phyloP scores from a whole-genome alignment of 2,888 invertebrate genomes.

The Andricus quercusramuli region DNA sequence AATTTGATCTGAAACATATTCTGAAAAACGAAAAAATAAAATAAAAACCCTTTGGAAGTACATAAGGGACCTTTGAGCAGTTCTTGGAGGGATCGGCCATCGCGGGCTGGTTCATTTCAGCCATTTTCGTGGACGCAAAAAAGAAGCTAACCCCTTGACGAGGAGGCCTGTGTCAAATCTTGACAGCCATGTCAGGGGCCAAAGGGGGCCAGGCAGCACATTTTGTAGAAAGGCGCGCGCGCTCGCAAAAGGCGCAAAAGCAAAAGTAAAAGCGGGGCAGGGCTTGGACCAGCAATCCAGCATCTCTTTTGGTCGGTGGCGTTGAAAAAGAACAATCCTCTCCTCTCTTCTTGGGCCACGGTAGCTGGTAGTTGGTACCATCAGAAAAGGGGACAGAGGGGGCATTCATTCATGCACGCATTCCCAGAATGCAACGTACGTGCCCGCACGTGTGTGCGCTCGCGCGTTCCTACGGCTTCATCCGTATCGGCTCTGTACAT shows the following conservation, averaged over 20 bases:
- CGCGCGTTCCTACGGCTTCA: slow-evolving; percentile 23
- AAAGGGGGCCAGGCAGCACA: slow-evolving; percentile 3
- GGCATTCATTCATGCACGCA: slow-evolving; percentile 74
- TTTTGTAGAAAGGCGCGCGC: slow-evolving; percentile 47
- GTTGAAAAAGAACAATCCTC: slow-evolving; percentile 68
- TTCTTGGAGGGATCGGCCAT: slow-evolving; percentile 59
- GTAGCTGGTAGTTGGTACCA: slow-evolving; percentile 47
- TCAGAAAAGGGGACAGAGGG: slow-evolving; percentile 63
- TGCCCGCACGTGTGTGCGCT: slow-evolving; percentile 44
- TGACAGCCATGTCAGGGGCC: slow-evolving; percentile 51
- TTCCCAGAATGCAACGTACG: slow-evolving; percentile 68
- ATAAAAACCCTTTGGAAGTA: neutral
- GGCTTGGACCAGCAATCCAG: slow-evolving; percentile 47
- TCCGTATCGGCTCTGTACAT: slow-evolving; percentile 25
- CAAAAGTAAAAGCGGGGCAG: slow-evolving; percentile 48
- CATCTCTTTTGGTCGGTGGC: slow-evolving; percentile 41
- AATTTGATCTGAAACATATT: neutral
- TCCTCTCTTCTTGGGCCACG: slow-evolving; percentile 43
- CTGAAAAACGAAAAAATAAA: neutral
- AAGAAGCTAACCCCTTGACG: slow-evolving; percentile 50
- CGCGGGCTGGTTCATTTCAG: slow-evolving; percentile 60
- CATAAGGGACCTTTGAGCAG: slow-evolving; percentile 29
- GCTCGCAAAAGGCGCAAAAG: slow-evolving; percentile 60
- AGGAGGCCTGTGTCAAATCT: slow-evolving; percentile 52
- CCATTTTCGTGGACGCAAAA: slow-evolving; percentile 66